Evolutionary conservation across 2,888 invertebrate genomes (phyloP).

Genomic region (Auanema sp.): DNA sequence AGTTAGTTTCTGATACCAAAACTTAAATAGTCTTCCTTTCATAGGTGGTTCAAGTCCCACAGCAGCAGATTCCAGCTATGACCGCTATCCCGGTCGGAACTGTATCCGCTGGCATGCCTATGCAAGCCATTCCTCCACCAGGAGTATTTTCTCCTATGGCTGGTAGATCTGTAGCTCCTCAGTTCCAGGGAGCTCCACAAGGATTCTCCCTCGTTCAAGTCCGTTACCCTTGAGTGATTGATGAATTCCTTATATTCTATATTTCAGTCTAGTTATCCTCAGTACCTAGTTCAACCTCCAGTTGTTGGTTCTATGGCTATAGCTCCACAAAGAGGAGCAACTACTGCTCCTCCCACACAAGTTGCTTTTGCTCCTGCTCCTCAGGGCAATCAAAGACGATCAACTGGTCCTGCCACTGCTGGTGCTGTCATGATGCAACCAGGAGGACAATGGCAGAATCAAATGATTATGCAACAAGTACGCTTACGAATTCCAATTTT

Average conservation of each 20-base stretch:
- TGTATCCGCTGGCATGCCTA: too few species aligned
- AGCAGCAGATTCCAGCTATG: too few species aligned
- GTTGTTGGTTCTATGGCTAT: background rate
- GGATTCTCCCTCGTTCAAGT: too few species aligned
- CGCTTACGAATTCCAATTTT: too few species aligned
- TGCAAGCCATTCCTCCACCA: background rate
- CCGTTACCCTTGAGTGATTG: too few species aligned
- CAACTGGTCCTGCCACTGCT: background rate
- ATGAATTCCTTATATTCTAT: too few species aligned
- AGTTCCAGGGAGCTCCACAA: too few species aligned
- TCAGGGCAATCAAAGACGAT: background rate
- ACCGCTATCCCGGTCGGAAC: too few species aligned
- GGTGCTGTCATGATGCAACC: background rate
- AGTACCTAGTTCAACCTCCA: background rate
- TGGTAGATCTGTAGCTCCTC: too few species aligned
- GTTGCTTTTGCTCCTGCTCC: background rate
- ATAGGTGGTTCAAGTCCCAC: too few species aligned
- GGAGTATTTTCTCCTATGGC: background rate
- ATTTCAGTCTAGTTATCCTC: background rate
- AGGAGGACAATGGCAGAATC: too few species aligned
- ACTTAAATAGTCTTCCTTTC: background rate
- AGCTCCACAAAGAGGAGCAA: background rate
- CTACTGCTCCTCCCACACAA: background rate
- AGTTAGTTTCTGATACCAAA: slow-evolving; percentile 1
- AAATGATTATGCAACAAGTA: too few species aligned